Percentiles rank a stretch among this genome's conserved stretches.
Evolutionary conservation across 2,888 invertebrate genomes (phyloP).

Genomic region (Minunthozetes semirufus): DNA sequence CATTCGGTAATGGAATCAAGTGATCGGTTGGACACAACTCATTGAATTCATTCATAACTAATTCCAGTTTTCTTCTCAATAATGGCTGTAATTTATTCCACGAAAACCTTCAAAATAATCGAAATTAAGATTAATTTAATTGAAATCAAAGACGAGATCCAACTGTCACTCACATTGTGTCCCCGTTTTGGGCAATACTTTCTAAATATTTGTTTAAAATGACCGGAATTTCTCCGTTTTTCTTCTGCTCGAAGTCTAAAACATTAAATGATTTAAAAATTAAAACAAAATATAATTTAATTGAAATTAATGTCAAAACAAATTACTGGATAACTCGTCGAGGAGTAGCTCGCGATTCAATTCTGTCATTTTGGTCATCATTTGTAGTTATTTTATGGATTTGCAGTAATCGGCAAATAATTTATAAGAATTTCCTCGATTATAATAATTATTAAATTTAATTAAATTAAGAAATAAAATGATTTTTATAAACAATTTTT

Average conservation of each 20-base stretch:
- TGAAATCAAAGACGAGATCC: background rate
- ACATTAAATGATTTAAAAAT: background rate
- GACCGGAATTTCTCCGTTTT: slow-evolving; percentile 72
- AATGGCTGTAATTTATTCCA: slow-evolving; percentile 81
- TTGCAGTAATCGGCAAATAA: no score
- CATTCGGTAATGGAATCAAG: slow-evolving; percentile 73
- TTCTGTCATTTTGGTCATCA: slow-evolving; percentile 26
- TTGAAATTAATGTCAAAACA: background rate
- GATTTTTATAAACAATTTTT: background rate
- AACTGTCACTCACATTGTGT: slow-evolving; percentile 58
- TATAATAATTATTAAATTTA: no score
- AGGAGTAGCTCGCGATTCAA: slow-evolving; percentile 35
- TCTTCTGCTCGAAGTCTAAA: slow-evolving; percentile 55
- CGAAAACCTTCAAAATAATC: slow-evolving; percentile 57
- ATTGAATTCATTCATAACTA: slow-evolving; percentile 78
- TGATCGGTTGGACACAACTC: slow-evolving; percentile 65
- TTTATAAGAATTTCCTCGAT: no score
- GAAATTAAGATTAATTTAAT: slow-evolving; percentile 17
- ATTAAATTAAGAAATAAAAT: no score
- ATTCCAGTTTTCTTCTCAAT: slow-evolving; percentile 75
- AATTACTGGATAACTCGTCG: slow-evolving; percentile 37
- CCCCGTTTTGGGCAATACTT: slow-evolving; percentile 86
- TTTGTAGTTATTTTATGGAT: no score
- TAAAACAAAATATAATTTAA: background rate
- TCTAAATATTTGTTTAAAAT: slow-evolving; percentile 80